Evolutionary conservation across 2,888 invertebrate species (phyloP).

Genomic region (Protonemura montana): DNA sequence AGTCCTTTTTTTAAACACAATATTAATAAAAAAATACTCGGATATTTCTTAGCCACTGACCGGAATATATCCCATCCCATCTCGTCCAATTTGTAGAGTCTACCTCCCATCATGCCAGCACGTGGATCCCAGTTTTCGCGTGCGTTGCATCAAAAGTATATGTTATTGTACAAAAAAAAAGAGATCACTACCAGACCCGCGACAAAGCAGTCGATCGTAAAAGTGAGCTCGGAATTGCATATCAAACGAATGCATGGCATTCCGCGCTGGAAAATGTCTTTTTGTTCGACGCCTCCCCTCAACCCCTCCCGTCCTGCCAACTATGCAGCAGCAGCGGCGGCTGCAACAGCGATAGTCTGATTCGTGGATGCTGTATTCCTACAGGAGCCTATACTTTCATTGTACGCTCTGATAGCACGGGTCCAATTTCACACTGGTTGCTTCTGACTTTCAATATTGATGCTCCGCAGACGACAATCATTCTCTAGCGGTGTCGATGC

Average conservation of each 20-base stretch:
- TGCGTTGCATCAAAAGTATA: neutral
- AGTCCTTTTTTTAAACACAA: neutral
- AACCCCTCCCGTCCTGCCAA: neutral
- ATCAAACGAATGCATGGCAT: neutral
- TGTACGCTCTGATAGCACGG: neutral
- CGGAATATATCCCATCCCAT: neutral
- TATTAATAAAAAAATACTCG: neutral
- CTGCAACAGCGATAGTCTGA: neutral
- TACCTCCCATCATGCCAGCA: neutral
- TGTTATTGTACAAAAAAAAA: neutral
- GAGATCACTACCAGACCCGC: neutral
- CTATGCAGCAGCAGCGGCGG: neutral
- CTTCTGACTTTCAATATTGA: slow-evolving; percentile 23
- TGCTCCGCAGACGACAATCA: slow-evolving; percentile 16
- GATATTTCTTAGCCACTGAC: neutral
- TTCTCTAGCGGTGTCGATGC: neutral
- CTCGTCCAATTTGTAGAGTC: neutral
- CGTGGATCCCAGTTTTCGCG: neutral
- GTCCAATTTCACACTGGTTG: slow-evolving; percentile 40
- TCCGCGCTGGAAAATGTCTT: neutral
- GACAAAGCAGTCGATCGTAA: neutral
- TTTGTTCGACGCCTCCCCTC: neutral
- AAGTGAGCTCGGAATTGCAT: neutral
- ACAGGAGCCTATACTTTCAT: neutral
- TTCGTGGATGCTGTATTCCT: neutral